Percentiles rank a stretch among this genome's conserved stretches.
Evolutionary conservation across 2,888 invertebrate species (phyloP).

Genomic region (Chesias legatella): DNA sequence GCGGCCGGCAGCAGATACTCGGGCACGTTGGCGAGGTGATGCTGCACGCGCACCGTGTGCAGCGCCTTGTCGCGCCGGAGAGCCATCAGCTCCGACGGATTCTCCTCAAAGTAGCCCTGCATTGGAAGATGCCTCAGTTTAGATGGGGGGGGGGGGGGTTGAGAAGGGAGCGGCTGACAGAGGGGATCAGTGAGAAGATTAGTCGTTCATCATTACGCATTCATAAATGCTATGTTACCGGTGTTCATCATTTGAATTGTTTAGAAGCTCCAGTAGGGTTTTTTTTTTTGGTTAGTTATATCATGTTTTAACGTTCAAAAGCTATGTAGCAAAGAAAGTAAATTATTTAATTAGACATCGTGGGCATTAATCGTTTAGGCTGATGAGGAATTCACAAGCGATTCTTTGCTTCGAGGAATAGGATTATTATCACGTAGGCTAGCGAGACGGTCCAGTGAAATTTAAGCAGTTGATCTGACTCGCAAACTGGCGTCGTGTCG

Average conservation of each 20-base stretch:
- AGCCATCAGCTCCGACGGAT: slow-evolving; percentile 92
- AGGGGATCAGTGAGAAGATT: slow-evolving; percentile 73
- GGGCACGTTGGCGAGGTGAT: slow-evolving; percentile 94
- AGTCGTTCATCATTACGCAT: slow-evolving; percentile 73
- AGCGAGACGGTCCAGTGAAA: no score
- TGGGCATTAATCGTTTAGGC: no score
- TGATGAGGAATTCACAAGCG: no score
- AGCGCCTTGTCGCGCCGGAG: slow-evolving; percentile 92
- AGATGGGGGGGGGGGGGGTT: neutral
- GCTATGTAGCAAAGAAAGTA: no score
- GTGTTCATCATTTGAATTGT: slow-evolving; percentile 23
- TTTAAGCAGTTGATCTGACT: no score
- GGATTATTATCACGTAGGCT: no score
- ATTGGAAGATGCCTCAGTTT: slow-evolving; percentile 1
- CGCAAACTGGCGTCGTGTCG: no score
- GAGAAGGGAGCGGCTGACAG: neutral
- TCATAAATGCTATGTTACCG: slow-evolving; percentile 50
- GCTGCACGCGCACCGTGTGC: slow-evolving; percentile 90
- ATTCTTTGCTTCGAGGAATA: no score
- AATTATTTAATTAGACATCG: no score
- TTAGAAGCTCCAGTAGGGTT: neutral
- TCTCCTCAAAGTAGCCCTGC: slow-evolving; percentile 94
- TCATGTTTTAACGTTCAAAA: no score
- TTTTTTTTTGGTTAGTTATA: no score
- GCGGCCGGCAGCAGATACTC: slow-evolving; percentile 93